These are phyloP conservation scores for Ophraella communa DNA, from an alignment of 2,888 invertebrate genomes.

Conservation along the genomic window DNA sequence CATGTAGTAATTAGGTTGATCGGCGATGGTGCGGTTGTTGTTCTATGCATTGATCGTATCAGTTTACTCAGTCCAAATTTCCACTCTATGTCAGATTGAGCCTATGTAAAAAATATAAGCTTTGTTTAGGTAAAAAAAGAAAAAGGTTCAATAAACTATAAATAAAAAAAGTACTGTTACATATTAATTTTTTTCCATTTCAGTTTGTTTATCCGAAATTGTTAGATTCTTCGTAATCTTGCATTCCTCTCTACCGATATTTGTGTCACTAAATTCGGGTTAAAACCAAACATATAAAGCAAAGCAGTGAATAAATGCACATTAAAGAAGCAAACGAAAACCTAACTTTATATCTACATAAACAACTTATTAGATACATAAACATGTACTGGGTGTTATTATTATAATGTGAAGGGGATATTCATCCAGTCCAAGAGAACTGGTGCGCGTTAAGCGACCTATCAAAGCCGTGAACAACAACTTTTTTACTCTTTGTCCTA, in stretches of 20 bases:
- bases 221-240: too few relatives aligned
- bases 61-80: constrained; percentile 98
- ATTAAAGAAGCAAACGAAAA: background rate
- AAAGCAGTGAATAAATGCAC: constrained; percentile 1
- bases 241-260: too few relatives aligned
- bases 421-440: constrained; percentile 60
- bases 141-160: too few relatives aligned
- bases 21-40: constrained; percentile 96
- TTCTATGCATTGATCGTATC: constrained; percentile 97
- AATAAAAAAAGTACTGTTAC: background rate
- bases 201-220: too few relatives aligned
- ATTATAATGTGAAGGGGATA: constrained; percentile 8
- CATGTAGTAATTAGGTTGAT: constrained; percentile 96
- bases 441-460: constrained; percentile 51
- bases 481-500: constrained; percentile 30
- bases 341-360: background rate
- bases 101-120: constrained; percentile 64
- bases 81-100: constrained; percentile 99
- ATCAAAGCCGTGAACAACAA: constrained; percentile 33
- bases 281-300: constrained; percentile 5
- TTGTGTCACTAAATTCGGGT: too few relatives aligned
- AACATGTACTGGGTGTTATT: background rate
- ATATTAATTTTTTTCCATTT: too few relatives aligned
- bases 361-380: background rate
- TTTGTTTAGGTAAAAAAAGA: background rate